Percentiles rank a stretch among this genome's conserved stretches.
These are phyloP conservation scores for Melanostigma gelatinosum DNA, from an alignment of 2,113 vertebrate genomes.

Conservation along the genomic window DNA sequence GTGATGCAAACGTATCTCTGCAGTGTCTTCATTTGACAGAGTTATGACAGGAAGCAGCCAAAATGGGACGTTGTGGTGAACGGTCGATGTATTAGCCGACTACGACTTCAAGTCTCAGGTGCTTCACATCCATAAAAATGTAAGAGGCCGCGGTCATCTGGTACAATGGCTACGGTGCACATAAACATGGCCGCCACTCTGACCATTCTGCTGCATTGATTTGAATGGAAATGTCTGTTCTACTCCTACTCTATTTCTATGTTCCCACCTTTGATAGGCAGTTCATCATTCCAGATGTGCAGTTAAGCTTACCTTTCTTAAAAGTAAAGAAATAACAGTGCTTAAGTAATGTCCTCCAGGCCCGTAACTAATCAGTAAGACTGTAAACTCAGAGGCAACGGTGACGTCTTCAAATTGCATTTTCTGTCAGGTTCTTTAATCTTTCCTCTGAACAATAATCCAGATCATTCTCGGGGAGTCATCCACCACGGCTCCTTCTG, in stretches of 20 bases:
- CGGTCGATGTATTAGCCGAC: neutral
- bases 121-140: neutral
- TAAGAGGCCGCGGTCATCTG: too few relatives aligned
- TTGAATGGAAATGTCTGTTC: too few relatives aligned
- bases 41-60: neutral
- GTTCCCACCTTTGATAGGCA: neutral
- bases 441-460: constrained; percentile 14
- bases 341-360: neutral
- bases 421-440: constrained; percentile 9
- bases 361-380: neutral
- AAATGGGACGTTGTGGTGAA: neutral
- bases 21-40: neutral
- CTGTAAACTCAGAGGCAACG: neutral
- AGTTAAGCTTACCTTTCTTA: neutral
- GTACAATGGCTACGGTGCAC: too few relatives aligned
- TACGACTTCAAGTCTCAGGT: neutral
- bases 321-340: neutral
- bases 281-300: neutral
- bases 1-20: neutral
- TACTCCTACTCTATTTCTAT: too few relatives aligned
- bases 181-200: too few relatives aligned
- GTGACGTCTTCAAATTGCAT: neutral
- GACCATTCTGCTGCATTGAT: too few relatives aligned
- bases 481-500: constrained; percentile 28
- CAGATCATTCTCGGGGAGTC: constrained; percentile 28